These are phyloP conservation scores for Microcaecilia unicolor DNA, from an alignment of 2,797 vertebrate species.

Conservation along the genomic window DNA sequence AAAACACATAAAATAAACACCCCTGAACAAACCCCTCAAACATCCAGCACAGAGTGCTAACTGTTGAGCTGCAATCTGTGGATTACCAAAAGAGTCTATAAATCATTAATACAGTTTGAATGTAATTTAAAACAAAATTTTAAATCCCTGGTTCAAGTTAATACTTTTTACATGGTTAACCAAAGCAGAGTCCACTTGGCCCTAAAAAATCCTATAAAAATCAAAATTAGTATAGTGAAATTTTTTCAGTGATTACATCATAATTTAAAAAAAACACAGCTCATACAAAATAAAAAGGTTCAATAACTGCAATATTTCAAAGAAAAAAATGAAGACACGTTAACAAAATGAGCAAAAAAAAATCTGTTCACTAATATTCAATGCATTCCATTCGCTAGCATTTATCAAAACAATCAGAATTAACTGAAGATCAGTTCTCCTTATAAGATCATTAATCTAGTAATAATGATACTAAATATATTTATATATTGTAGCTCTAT, in stretches of 20 bases:
- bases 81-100: too few species aligned
- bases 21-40: too few species aligned
- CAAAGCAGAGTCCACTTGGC: constrained; percentile 58
- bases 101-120: too few species aligned
- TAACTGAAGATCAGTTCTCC: constrained; percentile 38
- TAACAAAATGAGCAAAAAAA: constrained; percentile 59
- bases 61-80: too few species aligned
- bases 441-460: constrained; percentile 40
- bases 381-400: constrained; percentile 41
- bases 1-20: too few species aligned
- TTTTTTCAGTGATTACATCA: constrained; percentile 54
- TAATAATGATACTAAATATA: constrained; percentile 46
- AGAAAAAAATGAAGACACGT: constrained; percentile 54
- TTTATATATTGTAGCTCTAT: constrained; percentile 48
- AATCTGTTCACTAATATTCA: constrained; percentile 42
- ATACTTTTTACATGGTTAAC: constrained; percentile 59
- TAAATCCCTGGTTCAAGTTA: constrained; percentile 59
- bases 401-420: constrained; percentile 53
- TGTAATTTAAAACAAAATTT: constrained; percentile 43
- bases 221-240: constrained; percentile 57
- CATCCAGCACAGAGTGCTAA: too few species aligned
- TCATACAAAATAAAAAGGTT: too few species aligned
- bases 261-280: constrained; percentile 68
- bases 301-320: constrained; percentile 48
- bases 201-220: constrained; percentile 63